A percentile compares a stretch with the other conserved stretches of the same genome.
Evolutionary conservation across 2,888 invertebrate species (phyloP).

Genomic region (Hirudinaria manillensis): DNA sequence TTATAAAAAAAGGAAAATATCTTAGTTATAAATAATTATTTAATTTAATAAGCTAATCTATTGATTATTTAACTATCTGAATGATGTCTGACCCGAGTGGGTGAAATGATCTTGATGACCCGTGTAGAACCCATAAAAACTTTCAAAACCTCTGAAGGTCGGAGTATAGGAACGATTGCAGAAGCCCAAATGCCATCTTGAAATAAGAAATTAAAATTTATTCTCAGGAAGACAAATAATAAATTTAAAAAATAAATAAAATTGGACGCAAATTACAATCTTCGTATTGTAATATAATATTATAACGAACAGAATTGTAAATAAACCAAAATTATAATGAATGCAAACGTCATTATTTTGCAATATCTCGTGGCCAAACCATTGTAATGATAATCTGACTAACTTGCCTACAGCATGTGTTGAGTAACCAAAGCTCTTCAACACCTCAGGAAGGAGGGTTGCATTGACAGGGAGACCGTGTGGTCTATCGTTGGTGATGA

Average conservation of each 20-base stretch:
- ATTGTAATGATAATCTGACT: neutral
- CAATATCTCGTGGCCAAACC: too few species aligned
- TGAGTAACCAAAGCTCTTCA: constrained; percentile 48
- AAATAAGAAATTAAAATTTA: neutral
- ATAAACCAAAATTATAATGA: too few species aligned
- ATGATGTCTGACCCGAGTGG: constrained; percentile 39
- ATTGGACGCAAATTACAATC: neutral
- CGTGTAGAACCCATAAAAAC: constrained; percentile 56
- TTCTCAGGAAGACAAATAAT: neutral
- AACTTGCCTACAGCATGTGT: constrained; percentile 46
- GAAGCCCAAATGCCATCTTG: constrained; percentile 56
- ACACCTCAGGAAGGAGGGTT: constrained; percentile 45
- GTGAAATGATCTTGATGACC: constrained; percentile 49
- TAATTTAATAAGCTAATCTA: neutral
- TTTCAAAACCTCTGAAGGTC: constrained; percentile 56
- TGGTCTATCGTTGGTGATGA: constrained; percentile 41
- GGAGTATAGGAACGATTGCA: constrained; percentile 56
- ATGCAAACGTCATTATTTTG: too few species aligned
- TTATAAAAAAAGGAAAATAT: neutral
- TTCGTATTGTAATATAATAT: too few species aligned
- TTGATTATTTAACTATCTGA: neutral
- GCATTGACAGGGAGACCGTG: constrained; percentile 45
- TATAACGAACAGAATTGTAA: too few species aligned
- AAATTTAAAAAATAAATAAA: neutral
- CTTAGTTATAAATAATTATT: neutral